Evolutionary conservation across 2,797 vertebrate genomes (phyloP).

Genomic region (Brachyrhaphis roseni): DNA sequence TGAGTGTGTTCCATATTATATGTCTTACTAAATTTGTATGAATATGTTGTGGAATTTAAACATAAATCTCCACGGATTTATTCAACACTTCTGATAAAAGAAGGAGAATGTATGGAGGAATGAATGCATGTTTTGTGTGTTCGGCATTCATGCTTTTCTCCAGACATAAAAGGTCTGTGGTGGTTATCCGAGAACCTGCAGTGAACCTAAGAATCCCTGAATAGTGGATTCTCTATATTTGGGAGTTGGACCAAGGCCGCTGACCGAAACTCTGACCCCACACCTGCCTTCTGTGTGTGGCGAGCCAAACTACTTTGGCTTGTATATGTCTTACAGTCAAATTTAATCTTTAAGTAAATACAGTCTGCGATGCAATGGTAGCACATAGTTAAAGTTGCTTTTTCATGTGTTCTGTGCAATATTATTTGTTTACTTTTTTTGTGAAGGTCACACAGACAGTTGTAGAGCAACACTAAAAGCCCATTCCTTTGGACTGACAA

Average conservation of each 20-base stretch:
- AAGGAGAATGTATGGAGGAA: constrained; percentile 24
- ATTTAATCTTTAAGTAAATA: neutral
- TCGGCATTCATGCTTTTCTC: constrained; percentile 52
- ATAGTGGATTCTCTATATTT: constrained; percentile 80
- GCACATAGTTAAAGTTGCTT: neutral
- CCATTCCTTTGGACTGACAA: neutral
- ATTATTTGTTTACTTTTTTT: neutral
- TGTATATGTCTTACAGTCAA: neutral
- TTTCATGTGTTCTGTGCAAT: neutral
- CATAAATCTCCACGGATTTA: constrained; percentile 7
- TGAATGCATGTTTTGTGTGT: constrained; percentile 65
- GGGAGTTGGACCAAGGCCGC: constrained; percentile 76
- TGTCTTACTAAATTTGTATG: constrained; percentile 7
- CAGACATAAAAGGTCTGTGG: constrained; percentile 58
- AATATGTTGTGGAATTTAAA: constrained; percentile 9
- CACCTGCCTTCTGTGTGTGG: constrained; percentile 68
- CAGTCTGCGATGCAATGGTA: neutral
- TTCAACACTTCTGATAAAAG: neutral
- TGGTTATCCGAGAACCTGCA: constrained; percentile 67
- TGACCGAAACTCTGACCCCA: constrained; percentile 74
- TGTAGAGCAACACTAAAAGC: neutral
- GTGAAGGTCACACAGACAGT: neutral
- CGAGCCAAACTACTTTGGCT: neutral
- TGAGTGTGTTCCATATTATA: neutral
- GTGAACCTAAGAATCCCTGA: constrained; percentile 57